phyloP scores from a whole-genome alignment of 1,140 invertebrate species.

The Bursaphelenchus mucronatus region DNA sequence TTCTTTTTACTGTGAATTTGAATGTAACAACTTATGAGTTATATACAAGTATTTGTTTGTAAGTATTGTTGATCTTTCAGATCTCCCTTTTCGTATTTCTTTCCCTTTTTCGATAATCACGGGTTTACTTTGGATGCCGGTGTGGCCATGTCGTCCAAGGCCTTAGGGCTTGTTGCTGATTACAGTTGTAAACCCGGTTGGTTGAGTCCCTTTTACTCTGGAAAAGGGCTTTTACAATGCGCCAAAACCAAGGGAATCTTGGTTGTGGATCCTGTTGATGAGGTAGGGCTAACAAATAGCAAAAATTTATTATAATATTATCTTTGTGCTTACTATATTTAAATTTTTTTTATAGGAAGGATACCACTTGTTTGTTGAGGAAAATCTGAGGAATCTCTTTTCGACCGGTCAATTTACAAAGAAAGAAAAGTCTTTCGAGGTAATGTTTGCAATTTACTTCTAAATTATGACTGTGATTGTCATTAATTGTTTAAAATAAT shows the following conservation, averaged over 20 bases:
- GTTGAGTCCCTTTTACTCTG: constrained; percentile 27
- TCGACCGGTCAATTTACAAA: constrained; percentile 9
- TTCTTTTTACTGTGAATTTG: not conserved
- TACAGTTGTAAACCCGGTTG: constrained; percentile 23
- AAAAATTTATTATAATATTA: too few species aligned
- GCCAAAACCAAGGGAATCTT: not conserved
- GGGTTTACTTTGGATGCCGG: constrained; percentile 27
- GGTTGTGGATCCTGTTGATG: constrained; percentile 28
- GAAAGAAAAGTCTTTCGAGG: constrained; percentile 20
- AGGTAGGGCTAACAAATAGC: constrained; percentile 17
- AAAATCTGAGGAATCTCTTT: constrained; percentile 27
- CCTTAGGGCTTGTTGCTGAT: constrained; percentile 18
- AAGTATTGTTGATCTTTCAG: constrained; percentile 3
- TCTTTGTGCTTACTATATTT: too few species aligned
- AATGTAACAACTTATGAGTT: not conserved
- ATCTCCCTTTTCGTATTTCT: constrained; percentile 30
- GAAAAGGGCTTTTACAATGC: constrained; percentile 28
- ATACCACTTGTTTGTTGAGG: constrained; percentile 18
- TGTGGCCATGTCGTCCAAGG: constrained; percentile 8
- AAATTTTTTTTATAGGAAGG: constrained; percentile 15
- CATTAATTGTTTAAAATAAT: not conserved
- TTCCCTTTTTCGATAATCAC: constrained; percentile 25
- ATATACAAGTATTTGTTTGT: not conserved
- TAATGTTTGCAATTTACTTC: constrained; percentile 14
- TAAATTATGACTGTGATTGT: not conserved